Evolutionary conservation across 2,113 vertebrate genomes (phyloP).

Genomic region (Protobothrops mucrosquamatus): DNA sequence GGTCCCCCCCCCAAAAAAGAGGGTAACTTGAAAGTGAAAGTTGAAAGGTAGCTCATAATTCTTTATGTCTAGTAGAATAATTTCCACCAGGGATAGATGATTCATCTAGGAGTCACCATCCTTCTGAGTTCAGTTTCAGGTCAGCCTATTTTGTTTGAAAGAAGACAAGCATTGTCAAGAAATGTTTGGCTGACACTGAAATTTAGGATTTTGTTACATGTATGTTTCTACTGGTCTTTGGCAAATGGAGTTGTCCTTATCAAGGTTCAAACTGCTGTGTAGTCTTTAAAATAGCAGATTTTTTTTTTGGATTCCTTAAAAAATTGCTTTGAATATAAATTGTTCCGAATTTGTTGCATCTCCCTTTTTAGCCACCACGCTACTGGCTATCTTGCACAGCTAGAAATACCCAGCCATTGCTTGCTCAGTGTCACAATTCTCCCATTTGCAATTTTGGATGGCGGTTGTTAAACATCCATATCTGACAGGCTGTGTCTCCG

Average conservation of each 20-base stretch:
- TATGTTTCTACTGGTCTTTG: not conserved
- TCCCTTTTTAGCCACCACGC: not conserved
- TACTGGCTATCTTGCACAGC: not conserved
- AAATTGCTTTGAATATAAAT: not conserved
- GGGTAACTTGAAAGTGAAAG: not conserved
- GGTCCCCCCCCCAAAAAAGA: too few relatives aligned
- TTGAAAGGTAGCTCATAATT: not conserved
- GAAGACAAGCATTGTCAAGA: not conserved
- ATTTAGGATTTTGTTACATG: not conserved
- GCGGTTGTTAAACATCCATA: not conserved
- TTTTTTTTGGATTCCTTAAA: not conserved
- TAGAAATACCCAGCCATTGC: not conserved
- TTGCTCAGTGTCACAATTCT: not conserved
- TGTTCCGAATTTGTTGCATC: not conserved
- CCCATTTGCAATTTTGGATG: not conserved
- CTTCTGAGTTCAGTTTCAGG: not conserved
- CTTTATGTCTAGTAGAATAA: not conserved
- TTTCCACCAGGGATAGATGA: not conserved
- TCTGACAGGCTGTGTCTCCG: not conserved
- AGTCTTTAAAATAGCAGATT: not conserved
- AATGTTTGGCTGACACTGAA: not conserved
- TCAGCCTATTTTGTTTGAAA: not conserved
- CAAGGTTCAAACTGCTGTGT: not conserved
- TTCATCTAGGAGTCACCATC: not conserved
- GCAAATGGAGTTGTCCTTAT: not conserved